phyloP scores from a whole-genome alignment of 2,797 vertebrate genomes.

The Acipenser transmontanus region DNA sequence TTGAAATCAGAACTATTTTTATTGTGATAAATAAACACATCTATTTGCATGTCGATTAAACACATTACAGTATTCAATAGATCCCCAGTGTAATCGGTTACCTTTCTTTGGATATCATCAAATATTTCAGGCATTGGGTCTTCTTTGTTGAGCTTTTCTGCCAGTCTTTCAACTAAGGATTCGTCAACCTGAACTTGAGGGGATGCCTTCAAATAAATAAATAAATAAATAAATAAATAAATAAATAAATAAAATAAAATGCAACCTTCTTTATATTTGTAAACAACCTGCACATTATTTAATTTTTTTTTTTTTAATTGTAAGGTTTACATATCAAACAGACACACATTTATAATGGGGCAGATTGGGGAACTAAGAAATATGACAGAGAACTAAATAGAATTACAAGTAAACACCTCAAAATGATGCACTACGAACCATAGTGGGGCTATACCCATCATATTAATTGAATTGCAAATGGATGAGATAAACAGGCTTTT shows the following conservation, averaged over 20 bases:
- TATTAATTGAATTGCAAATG: too few species aligned
- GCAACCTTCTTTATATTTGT: background rate
- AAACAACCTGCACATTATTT: conserved; percentile 22
- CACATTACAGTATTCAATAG: background rate
- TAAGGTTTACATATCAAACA: background rate
- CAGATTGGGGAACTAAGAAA: too few species aligned
- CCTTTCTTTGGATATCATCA: conserved; percentile 94
- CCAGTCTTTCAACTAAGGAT: conserved; percentile 69
- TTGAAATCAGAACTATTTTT: background rate
- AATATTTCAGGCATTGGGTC: conserved; percentile 97
- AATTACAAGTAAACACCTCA: too few species aligned
- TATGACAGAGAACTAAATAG: too few species aligned
- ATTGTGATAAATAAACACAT: too few species aligned
- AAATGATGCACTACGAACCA: too few species aligned
- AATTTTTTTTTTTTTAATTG: background rate
- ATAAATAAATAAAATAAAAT: conserved; percentile 13
- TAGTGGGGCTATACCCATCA: too few species aligned
- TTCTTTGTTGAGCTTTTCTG: conserved; percentile 84
- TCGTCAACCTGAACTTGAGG: conserved; percentile 91
- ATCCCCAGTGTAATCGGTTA: conserved; percentile 25
- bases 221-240: conserved; percentile 5
- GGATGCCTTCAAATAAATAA: conserved; percentile 68
- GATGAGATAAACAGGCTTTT: too few species aligned
- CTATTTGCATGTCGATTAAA: too few species aligned
- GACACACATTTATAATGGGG: too few species aligned